A percentile compares a stretch with the other conserved stretches of the same genome.
These are phyloP conservation scores for Xestia rhomboidea DNA, from an alignment of 2,888 invertebrate species.

Conservation along the genomic window DNA sequence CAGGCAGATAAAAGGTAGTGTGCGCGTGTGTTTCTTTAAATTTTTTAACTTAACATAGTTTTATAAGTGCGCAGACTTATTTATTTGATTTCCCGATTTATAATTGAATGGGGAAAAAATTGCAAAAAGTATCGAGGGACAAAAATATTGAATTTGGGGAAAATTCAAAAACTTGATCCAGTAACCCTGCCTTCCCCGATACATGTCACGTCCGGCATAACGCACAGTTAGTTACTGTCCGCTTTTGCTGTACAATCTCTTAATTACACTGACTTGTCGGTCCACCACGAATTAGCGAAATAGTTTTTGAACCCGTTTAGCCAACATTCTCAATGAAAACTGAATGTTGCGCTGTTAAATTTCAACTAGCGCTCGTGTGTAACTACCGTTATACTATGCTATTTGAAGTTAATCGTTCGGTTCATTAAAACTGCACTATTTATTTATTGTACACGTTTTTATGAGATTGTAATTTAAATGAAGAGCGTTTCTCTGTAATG, in stretches of 20 bases:
- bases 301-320: constrained; percentile 54
- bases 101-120: neutral
- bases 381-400: constrained; percentile 23
- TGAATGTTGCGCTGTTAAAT: constrained; percentile 25
- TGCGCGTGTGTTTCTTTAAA: neutral
- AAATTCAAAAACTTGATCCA: neutral
- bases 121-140: neutral
- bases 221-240: constrained; percentile 72
- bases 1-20: neutral
- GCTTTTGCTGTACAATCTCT: constrained; percentile 73
- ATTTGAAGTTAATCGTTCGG: constrained; percentile 24
- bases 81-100: neutral
- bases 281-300: constrained; percentile 56
- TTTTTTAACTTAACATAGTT: neutral
- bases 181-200: neutral
- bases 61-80: neutral
- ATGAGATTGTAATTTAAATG: constrained; percentile 2
- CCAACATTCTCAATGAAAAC: constrained; percentile 41
- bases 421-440: constrained; percentile 33
- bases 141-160: neutral
- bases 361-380: constrained; percentile 23
- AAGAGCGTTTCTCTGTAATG: constrained; percentile 3
- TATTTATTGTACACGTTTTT: constrained; percentile 24
- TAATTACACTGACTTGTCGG: constrained; percentile 69
- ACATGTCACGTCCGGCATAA: constrained; percentile 71